phyloP scores from a whole-genome alignment of 1,140 invertebrate genomes.

The Trachymyrmex septentrionalis region DNA sequence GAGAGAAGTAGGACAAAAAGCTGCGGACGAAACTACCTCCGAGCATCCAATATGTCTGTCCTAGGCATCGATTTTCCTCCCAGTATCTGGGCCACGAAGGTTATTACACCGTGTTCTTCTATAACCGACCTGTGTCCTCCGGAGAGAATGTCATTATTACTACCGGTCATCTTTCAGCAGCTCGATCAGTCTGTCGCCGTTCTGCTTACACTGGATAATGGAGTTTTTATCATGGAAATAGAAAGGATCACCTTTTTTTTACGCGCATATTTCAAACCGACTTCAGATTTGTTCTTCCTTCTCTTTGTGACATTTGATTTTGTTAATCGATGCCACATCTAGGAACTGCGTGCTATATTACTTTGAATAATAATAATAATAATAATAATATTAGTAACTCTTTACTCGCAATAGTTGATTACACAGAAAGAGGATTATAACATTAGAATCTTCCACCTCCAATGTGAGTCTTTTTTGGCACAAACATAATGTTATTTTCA shows the following conservation, averaged over 20 bases:
- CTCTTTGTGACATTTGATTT: neutral
- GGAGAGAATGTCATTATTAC: conserved; percentile 66
- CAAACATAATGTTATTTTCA: no score
- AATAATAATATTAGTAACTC: no score
- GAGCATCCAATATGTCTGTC: conserved; percentile 75
- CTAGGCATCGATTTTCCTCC: conserved; percentile 72
- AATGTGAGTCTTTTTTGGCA: no score
- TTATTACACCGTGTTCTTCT: conserved; percentile 73
- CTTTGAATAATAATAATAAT: neutral
- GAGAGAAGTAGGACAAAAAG: conserved; percentile 70
- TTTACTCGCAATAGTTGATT: no score
- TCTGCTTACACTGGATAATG: conserved; percentile 21
- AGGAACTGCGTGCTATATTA: neutral
- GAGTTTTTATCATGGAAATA: conserved; percentile 44
- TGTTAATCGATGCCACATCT: neutral
- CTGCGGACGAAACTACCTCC: conserved; percentile 58
- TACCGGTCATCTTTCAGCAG: conserved; percentile 33
- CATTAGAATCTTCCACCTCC: no score
- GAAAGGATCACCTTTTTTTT: neutral
- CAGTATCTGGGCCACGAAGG: conserved; percentile 72
- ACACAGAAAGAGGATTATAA: no score
- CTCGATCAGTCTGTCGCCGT: conserved; percentile 2
- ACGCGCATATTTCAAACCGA: neutral
- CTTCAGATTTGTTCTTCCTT: neutral
- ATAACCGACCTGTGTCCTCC: conserved; percentile 64